Evolutionary conservation across 1,140 invertebrate genomes (phyloP), one percentile per base, ranked within the genome.

Genomic region (Tetranychus urticae): DNA sequence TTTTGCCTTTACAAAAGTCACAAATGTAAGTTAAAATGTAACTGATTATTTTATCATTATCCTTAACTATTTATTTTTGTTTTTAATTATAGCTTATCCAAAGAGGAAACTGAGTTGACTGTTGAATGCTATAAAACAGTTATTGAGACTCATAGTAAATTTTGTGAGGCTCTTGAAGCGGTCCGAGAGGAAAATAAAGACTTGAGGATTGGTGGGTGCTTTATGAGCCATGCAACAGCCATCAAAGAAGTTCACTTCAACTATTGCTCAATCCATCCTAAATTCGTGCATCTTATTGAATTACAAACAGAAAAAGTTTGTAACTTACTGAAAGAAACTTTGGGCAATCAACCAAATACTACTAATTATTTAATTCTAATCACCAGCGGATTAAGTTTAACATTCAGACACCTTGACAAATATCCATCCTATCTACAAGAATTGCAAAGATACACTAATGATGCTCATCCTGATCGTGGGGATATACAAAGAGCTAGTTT

Each of bases 401-500:
- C 92, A 6, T 97, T 97, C 72, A 79, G 90, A 56, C 80, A 92
- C 61, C 73, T 97, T 39, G 89, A 97, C 67, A 94, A 92, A 71
- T 97, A 97, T 72, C 83, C 88, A 14, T 74, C 71, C 59, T 66
- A 78, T 37, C 75, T 97, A 33, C 89, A 96, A 73, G 93, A 98
- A 73, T 73, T 97, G 56, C 89, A 94, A 68, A 76, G 91, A 63
- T 90, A 96, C 70, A 85, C 92, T 45, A 86, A 91, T 66, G 92
- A 94, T 72, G 84, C 81, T 69, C 91, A 98, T 74, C 80, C 85
- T 2, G 94, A 98, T 74, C 77, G 92, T 65, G 94, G 93, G 2
- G 92, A 98, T 70, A 88, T 90, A 1, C 91, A 97, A 71, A 77
- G 93, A 63, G 90, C 90, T 52, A 83, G 91, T 66, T 81, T 81